phyloP scores from a whole-genome alignment of 2,797 vertebrate genomes.

The Eidolon dupreanum region DNA sequence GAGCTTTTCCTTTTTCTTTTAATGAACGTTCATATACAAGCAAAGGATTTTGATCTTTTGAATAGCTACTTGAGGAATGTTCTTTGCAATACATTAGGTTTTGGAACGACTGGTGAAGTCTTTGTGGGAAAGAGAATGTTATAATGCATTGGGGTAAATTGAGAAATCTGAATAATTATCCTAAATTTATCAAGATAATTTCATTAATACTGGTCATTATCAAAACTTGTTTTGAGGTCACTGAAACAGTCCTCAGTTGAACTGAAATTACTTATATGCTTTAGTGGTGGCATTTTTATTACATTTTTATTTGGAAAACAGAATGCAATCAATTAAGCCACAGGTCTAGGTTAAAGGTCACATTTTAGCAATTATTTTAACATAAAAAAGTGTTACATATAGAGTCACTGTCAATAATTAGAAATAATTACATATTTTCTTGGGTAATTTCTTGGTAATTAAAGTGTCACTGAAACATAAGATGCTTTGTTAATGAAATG shows the following conservation, averaged over 20 bases:
- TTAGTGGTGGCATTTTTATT: constrained; percentile 38
- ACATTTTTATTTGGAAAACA: constrained; percentile 54
- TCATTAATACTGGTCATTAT: constrained; percentile 43
- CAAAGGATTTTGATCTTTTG: constrained; percentile 41
- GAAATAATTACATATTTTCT: constrained; percentile 78
- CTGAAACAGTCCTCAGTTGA: not conserved
- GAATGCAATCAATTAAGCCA: constrained; percentile 62
- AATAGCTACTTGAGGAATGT: not conserved
- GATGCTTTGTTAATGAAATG: constrained; percentile 77
- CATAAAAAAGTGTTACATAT: constrained; percentile 64
- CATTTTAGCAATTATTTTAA: constrained; percentile 61
- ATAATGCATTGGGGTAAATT: not conserved
- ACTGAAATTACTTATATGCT: constrained; percentile 3
- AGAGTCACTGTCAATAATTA: constrained; percentile 72
- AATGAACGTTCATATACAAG: constrained; percentile 38
- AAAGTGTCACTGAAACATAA: constrained; percentile 78
- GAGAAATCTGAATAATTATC: constrained; percentile 49
- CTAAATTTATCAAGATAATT: constrained; percentile 52
- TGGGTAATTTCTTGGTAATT: constrained; percentile 80
- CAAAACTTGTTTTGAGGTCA: constrained; percentile 35
- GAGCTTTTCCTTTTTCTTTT: constrained; percentile 22
- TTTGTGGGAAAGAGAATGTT: constrained; percentile 23
- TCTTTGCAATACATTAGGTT: not conserved
- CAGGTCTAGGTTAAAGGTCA: not conserved
- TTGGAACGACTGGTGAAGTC: constrained; percentile 20